These are phyloP conservation scores for Axis porcinus DNA, from an alignment of 2,113 vertebrate species.

Conservation along the genomic window DNA sequence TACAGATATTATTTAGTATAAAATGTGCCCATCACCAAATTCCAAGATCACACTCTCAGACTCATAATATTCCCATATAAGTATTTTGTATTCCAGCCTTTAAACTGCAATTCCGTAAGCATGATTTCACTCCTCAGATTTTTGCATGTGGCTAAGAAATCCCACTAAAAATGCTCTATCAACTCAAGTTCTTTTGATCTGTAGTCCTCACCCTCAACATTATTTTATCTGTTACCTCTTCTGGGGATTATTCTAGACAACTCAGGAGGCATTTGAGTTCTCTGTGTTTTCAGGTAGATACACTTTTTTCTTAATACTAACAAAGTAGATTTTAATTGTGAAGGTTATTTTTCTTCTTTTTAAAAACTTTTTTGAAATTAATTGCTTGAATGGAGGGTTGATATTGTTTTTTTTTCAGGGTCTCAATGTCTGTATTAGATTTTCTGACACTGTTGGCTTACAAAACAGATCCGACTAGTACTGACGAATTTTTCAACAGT, in stretches of 20 bases:
- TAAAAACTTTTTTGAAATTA: neutral
- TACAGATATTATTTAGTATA: neutral
- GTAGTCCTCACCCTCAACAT: neutral
- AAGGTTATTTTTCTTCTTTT: neutral
- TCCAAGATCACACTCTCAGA: neutral
- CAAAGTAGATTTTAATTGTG: neutral
- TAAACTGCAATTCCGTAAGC: neutral
- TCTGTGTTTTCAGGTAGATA: neutral
- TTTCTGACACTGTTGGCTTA: neutral
- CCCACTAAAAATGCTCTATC: neutral
- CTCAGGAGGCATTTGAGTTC: neutral
- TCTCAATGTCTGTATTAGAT: neutral
- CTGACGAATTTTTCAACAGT: neutral
- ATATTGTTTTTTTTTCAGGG: neutral
- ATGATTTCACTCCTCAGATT: neutral
- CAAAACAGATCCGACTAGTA: neutral
- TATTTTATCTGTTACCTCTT: neutral
- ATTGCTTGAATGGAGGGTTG: neutral
- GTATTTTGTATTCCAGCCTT: neutral
- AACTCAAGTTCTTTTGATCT: neutral
- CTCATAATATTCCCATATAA: fast-evolving
- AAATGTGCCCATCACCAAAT: neutral
- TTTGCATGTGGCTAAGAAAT: neutral
- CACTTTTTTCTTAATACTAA: neutral
- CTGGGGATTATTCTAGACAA: neutral